Conservation (phyloP, 2,113 vertebrate genomes). For the Verasper variegatus region DNA sequence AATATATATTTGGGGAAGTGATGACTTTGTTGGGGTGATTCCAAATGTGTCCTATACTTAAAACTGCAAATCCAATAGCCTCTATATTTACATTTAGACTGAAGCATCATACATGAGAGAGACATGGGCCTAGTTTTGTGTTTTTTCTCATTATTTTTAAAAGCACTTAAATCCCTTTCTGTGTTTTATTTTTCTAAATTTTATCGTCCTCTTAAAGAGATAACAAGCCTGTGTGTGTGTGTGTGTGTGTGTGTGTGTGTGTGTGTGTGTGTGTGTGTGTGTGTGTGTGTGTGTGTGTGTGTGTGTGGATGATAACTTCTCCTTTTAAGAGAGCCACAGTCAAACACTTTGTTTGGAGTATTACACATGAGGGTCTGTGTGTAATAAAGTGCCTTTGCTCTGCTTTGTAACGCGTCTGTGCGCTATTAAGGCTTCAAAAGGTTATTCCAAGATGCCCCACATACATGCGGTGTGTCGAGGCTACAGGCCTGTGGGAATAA, state of each 20-base stretch:
- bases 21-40: conserved; percentile 2
- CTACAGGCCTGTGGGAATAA: conserved; percentile 47
- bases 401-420: conserved; percentile 46
- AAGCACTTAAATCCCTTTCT: conserved; percentile 1
- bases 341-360: conserved; percentile 25
- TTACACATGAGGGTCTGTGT: conserved; percentile 12
- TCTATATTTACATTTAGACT: conserved; percentile 27
- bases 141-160: neutral
- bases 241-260: neutral
- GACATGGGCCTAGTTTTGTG: neutral
- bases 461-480: conserved; percentile 23
- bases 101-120: neutral
- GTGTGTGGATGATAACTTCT: neutral
- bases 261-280: conserved; percentile 7
- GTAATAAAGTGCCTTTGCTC: conserved; percentile 38
- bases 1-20: too few relatives aligned
- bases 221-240: conserved; percentile 15
- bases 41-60: neutral
- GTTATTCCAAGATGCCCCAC: conserved; percentile 47
- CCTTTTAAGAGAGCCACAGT: conserved; percentile 19
- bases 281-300: conserved; percentile 13
- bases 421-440: conserved; percentile 39
- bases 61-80: conserved; percentile 3
- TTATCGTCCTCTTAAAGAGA: neutral
- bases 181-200: conserved; percentile 17